phyloP scores from a whole-genome alignment of 2,797 vertebrate species.

The Neoniphon sammara region DNA sequence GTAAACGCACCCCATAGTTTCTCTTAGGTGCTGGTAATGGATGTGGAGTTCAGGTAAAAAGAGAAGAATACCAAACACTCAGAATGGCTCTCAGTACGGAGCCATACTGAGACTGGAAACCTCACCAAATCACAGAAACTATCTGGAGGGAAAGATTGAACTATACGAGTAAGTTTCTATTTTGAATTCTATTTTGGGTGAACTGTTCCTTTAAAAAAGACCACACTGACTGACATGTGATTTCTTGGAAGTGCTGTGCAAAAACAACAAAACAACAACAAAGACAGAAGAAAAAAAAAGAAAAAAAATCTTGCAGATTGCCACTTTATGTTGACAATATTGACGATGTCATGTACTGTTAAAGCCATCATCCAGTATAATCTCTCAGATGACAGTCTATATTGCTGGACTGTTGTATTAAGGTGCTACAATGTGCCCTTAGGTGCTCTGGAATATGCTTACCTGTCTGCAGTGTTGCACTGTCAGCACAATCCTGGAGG shows the following conservation, averaged over 20 bases:
- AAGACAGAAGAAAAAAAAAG: too few species aligned
- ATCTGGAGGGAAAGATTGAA: too few species aligned
- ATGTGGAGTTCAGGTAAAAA: too few species aligned
- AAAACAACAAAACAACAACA: too few species aligned
- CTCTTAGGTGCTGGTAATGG: too few species aligned
- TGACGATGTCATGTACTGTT: conserved; percentile 32
- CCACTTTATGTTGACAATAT: conserved; percentile 29
- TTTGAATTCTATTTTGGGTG: too few species aligned
- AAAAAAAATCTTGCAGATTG: background rate
- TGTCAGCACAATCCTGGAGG: conserved; percentile 57
- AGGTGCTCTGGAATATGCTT: conserved; percentile 63
- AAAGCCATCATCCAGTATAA: conserved; percentile 49
- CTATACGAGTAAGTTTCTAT: too few species aligned
- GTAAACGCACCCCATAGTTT: too few species aligned
- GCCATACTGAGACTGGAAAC: too few species aligned
- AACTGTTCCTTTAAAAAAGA: background rate
- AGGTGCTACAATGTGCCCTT: conserved; percentile 41
- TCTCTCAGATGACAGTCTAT: conserved; percentile 40
- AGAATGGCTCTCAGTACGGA: too few species aligned
- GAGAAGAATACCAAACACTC: too few species aligned
- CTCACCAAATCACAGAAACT: too few species aligned
- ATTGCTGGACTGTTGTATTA: conserved; percentile 41
- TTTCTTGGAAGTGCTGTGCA: conserved; percentile 2
- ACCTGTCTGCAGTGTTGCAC: conserved; percentile 55
- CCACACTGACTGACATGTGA: background rate